Evolutionary conservation across 1,140 invertebrate species (phyloP).

Genomic region (Propsilocerus akamusi): DNA sequence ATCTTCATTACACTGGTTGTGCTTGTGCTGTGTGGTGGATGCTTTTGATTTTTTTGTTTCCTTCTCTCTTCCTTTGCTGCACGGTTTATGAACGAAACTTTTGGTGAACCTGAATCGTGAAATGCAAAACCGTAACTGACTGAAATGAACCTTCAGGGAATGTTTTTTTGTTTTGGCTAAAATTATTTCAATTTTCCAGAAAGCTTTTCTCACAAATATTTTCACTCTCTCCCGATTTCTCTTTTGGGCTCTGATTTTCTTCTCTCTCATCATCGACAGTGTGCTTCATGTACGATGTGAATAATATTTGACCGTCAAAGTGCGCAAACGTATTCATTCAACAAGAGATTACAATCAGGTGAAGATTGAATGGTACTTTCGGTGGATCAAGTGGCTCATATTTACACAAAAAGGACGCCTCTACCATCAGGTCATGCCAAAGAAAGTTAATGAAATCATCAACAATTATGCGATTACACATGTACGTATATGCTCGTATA

Average conservation of each 20-base stretch:
- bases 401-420: neutral
- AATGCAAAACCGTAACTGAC: neutral
- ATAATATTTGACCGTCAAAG: too few species aligned
- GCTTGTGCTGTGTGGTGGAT: too few species aligned
- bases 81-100: neutral
- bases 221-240: neutral
- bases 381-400: neutral
- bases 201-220: neutral
- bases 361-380: neutral
- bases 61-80: neutral
- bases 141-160: neutral
- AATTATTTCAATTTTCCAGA: neutral
- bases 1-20: too few species aligned
- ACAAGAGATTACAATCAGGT: neutral
- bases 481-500: too few species aligned
- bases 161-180: neutral
- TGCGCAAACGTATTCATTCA: slow-evolving; percentile 1
- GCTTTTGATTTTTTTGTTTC: neutral
- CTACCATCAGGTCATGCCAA: neutral
- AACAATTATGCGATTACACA: neutral
- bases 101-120: neutral
- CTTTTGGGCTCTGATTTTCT: neutral
- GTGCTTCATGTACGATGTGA: neutral
- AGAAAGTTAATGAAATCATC: slow-evolving; percentile 2
- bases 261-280: neutral